Conservation (phyloP, 1,140 invertebrate species). For the Musca domestica region DNA sequence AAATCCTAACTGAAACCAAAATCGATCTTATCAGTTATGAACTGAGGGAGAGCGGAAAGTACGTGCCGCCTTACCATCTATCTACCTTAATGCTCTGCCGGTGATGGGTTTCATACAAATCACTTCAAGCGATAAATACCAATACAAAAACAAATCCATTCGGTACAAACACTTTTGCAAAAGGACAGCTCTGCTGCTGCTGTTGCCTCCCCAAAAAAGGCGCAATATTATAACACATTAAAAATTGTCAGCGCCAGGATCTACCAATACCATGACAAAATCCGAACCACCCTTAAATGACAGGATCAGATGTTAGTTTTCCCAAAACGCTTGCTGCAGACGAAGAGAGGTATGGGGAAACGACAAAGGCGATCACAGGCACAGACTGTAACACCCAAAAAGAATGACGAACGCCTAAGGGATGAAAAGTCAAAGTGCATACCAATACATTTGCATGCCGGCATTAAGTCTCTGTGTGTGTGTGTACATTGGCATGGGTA, state of each 20-base stretch:
- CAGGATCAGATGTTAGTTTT: constrained; percentile 54
- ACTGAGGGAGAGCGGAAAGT: too few relatives aligned
- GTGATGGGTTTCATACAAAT: too few relatives aligned
- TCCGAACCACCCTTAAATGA: constrained; percentile 9
- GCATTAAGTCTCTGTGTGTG: not conserved
- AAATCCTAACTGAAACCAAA: too few relatives aligned
- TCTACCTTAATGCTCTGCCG: too few relatives aligned
- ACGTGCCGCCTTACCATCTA: too few relatives aligned
- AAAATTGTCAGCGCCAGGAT: not conserved
- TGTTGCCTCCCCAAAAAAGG: constrained; percentile 5
- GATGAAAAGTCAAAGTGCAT: constrained; percentile 16
- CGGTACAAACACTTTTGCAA: too few relatives aligned
- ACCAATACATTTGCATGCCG: constrained; percentile 11
- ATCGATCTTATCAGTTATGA: too few relatives aligned
- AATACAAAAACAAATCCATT: too few relatives aligned
- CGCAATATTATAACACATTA: constrained; percentile 25
- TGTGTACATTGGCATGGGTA: not conserved
- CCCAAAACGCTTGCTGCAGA: constrained; percentile 43
- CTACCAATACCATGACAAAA: not conserved
- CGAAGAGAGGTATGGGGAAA: constrained; percentile 6
- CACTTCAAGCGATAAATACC: too few relatives aligned
- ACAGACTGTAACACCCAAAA: constrained; percentile 5
- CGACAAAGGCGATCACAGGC: constrained; percentile 13
- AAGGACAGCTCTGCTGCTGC: too few relatives aligned
- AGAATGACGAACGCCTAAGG: constrained; percentile 12